Percentiles rank a stretch among this genome's conserved stretches.
phyloP scores from a whole-genome alignment of 23 tunicate species.

The Phallusia fumigata region DNA sequence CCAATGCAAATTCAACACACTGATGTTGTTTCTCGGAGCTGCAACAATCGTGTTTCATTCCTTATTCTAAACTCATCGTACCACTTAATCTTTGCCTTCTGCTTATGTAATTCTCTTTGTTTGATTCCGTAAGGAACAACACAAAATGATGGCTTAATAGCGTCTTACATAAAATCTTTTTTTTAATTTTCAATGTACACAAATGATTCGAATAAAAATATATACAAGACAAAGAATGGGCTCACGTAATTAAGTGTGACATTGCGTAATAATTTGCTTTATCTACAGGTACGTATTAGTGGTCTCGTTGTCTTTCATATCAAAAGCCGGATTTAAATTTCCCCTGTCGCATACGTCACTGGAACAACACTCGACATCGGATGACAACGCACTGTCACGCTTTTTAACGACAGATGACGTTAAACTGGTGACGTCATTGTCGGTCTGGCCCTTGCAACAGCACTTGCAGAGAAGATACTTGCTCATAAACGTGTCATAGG shows the following conservation, averaged over 20 bases:
- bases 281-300: background rate
- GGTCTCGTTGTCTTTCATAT: background rate
- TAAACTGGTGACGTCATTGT: conserved; percentile 10
- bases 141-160: no score
- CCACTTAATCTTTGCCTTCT: no score
- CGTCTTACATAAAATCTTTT: no score
- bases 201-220: no score
- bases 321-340: background rate
- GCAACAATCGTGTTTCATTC: no score
- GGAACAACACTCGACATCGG: background rate
- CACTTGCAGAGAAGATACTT: conserved; percentile 57
- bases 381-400: background rate
- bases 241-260: background rate
- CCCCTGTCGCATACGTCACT: background rate
- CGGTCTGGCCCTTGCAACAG: conserved; percentile 19
- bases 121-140: no score
- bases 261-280: background rate
- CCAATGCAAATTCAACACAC: no score
- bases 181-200: no score
- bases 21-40: no score
- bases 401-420: background rate
- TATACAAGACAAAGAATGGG: background rate
- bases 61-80: no score
- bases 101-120: no score
- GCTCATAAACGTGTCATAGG: conserved; percentile 67